A percentile compares a stretch with the other conserved stretches of the same genome.
Evolutionary conservation across 2,113 vertebrate genomes (phyloP).

Genomic region (Australoheros scitulus): DNA sequence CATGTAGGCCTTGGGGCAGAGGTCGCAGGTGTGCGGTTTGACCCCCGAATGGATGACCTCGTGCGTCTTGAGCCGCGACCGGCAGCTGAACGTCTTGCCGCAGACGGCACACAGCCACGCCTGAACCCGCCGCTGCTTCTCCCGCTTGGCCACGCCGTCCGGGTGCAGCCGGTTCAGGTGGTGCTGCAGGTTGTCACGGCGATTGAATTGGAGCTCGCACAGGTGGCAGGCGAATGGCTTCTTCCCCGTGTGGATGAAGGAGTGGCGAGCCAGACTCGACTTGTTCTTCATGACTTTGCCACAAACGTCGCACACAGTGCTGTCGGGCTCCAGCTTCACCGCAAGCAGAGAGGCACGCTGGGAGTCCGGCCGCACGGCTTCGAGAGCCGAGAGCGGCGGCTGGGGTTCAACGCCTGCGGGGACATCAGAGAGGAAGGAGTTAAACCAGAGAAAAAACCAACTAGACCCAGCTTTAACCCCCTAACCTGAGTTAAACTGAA

Average conservation of each 20-base stretch:
- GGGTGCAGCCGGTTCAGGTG: constrained; percentile 66
- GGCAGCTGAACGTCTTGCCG: constrained; percentile 69
- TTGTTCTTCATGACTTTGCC: constrained; percentile 74
- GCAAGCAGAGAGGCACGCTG: constrained; percentile 7
- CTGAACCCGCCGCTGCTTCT: constrained; percentile 20
- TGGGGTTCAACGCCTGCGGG: neutral
- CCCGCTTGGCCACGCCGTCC: constrained; percentile 4
- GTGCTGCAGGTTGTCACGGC: constrained; percentile 68
- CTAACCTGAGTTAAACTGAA: neutral
- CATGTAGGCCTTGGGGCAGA: constrained; percentile 75
- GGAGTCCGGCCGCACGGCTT: neutral
- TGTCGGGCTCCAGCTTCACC: constrained; percentile 62
- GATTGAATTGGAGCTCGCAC: constrained; percentile 70
- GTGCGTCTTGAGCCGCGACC: constrained; percentile 63
- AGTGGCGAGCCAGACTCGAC: constrained; percentile 67
- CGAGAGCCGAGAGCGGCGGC: neutral
- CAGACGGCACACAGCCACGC: constrained; percentile 67
- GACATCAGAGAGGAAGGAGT: neutral
- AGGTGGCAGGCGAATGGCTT: constrained; percentile 66
- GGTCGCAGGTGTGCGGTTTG: constrained; percentile 66
- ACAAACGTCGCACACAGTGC: constrained; percentile 62
- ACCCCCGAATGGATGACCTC: constrained; percentile 69
- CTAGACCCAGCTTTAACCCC: no score
- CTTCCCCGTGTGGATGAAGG: constrained; percentile 72
- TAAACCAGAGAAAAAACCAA: neutral